phyloP scores from a whole-genome alignment of 2,888 invertebrate species.

The Hyposoter dolosus region DNA sequence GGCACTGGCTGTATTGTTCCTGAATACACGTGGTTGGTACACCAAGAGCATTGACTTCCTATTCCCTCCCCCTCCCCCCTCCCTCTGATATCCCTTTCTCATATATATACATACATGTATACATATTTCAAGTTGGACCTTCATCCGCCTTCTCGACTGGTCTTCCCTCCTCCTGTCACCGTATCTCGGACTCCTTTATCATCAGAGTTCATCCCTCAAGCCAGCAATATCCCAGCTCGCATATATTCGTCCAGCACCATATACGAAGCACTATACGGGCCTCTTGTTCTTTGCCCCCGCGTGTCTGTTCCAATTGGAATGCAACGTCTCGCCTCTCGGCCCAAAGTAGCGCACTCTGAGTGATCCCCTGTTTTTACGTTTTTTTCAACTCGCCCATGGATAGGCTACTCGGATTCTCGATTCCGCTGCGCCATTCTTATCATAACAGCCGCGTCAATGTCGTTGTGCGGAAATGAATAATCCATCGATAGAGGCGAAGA shows the following conservation, averaged over 20 bases:
- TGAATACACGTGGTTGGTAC: conserved; percentile 59
- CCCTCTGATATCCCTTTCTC: neutral
- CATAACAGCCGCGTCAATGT: neutral
- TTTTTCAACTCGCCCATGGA: neutral
- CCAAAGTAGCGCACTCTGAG: conserved; percentile 54
- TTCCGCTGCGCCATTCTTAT: neutral
- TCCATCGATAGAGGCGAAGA: neutral
- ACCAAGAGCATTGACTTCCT: conserved; percentile 65
- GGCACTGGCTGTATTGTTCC: conserved; percentile 69
- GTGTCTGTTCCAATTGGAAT: conserved; percentile 28
- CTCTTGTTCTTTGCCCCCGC: conserved; percentile 30
- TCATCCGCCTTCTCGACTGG: conserved; percentile 2
- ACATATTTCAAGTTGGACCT: neutral
- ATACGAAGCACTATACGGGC: conserved; percentile 4
- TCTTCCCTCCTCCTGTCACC: conserved; percentile 52
- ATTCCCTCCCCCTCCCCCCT: conserved; percentile 12
- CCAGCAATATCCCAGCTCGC: conserved; percentile 32
- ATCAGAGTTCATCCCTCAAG: conserved; percentile 57
- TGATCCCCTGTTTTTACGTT: conserved; percentile 23
- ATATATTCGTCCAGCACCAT: conserved; percentile 3
- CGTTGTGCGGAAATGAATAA: neutral
- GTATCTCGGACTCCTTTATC: conserved; percentile 64
- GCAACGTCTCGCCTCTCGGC: conserved; percentile 6
- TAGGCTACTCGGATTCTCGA: neutral
- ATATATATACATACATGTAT: conserved; percentile 3